Conservation (phyloP, 2,113 vertebrate species). For the Silurus meridionalis region DNA sequence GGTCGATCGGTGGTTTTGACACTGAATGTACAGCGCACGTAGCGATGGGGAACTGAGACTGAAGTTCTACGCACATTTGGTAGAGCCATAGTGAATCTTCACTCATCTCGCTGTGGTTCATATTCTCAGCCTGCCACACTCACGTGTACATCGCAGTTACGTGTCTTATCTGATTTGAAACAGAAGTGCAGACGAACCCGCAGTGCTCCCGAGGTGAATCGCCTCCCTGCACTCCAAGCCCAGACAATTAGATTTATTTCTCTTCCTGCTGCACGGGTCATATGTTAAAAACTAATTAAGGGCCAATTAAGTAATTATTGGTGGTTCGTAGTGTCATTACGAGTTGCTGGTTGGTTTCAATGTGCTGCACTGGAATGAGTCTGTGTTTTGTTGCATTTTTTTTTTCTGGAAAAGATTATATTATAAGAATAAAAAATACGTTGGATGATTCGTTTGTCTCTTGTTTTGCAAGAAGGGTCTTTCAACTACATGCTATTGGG, state of each 20-base stretch:
- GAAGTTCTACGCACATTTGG: slow-evolving; percentile 34
- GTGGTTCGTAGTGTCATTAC: slow-evolving; percentile 64
- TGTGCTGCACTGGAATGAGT: slow-evolving; percentile 66
- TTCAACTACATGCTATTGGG: not conserved
- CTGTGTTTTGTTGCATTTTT: slow-evolving; percentile 62
- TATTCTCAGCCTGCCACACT: slow-evolving; percentile 26
- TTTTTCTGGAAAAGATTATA: slow-evolving; percentile 64
- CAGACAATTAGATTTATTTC: slow-evolving; percentile 40
- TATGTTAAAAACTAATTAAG: slow-evolving; percentile 59
- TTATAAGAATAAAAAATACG: slow-evolving; percentile 58
- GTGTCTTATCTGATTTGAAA: slow-evolving; percentile 50
- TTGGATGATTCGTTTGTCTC: slow-evolving; percentile 49
- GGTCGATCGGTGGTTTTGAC: slow-evolving; percentile 36
- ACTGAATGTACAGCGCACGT: slow-evolving; percentile 56
- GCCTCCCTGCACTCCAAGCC: slow-evolving; percentile 43
- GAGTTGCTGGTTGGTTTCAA: slow-evolving; percentile 63
- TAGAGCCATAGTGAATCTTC: slow-evolving; percentile 41
- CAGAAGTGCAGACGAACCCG: slow-evolving; percentile 46
- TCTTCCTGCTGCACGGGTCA: slow-evolving; percentile 53
- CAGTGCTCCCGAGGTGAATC: slow-evolving; percentile 37
- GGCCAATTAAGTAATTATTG: slow-evolving; percentile 64
- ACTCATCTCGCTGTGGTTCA: slow-evolving; percentile 43
- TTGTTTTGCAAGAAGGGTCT: not conserved
- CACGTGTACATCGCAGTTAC: slow-evolving; percentile 39
- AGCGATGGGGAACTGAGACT: slow-evolving; percentile 27